Conservation (phyloP, 1,140 invertebrate species). For the Antheraea pernyi region DNA sequence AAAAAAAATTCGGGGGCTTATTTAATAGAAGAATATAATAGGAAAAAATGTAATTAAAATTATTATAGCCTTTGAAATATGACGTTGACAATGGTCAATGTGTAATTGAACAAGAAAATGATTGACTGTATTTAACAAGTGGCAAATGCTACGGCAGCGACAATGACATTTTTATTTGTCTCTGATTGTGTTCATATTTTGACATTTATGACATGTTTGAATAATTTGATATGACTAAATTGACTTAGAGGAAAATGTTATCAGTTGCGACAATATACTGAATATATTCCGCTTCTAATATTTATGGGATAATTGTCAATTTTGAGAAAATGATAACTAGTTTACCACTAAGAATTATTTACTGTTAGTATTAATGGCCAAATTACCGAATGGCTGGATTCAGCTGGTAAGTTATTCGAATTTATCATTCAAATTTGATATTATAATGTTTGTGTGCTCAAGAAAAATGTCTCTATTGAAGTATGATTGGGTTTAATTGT, state of each 20-base stretch:
- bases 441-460: constrained; percentile 34
- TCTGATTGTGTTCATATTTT: neutral
- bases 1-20: no score
- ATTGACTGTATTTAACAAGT: neutral
- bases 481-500: constrained; percentile 57
- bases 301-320: neutral
- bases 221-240: constrained; percentile 1
- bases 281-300: constrained; percentile 9
- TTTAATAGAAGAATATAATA: no score
- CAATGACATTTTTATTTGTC: no score
- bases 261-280: constrained; percentile 19
- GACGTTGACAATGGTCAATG: no score
- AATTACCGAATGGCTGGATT: constrained; percentile 78
- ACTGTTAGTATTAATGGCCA: constrained; percentile 70
- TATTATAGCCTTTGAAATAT: no score
- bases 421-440: neutral
- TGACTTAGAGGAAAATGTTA: constrained; percentile 29
- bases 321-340: constrained; percentile 52
- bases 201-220: constrained; percentile 13
- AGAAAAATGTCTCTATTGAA: constrained; percentile 39
- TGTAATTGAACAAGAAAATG: no score
- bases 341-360: constrained; percentile 44
- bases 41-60: no score
- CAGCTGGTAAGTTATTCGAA: constrained; percentile 64
- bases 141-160: neutral